Conservation (phyloP, 2,888 invertebrate genomes). For the Branchellion lobata region DNA sequence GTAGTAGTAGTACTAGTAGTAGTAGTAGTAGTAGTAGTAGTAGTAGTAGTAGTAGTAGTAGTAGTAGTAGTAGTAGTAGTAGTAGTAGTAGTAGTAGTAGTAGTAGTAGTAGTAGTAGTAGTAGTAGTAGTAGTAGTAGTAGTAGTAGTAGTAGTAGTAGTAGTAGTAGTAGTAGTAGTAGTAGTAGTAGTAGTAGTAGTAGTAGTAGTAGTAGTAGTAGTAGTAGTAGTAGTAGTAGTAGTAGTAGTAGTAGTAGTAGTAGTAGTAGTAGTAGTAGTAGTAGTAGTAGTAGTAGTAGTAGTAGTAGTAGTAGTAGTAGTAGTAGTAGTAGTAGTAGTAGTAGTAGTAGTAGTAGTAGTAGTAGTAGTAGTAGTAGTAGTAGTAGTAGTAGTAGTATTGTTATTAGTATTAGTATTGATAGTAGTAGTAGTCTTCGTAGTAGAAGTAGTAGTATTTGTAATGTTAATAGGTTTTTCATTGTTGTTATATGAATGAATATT, state of each 20-base stretch:
- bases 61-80: constrained; percentile 9
- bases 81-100: constrained; percentile 9
- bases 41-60: constrained; percentile 33
- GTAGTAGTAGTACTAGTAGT: constrained; percentile 45
- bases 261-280: constrained; percentile 9
- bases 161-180: constrained; percentile 9
- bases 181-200: constrained; percentile 9
- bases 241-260: constrained; percentile 9
- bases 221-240: constrained; percentile 9
- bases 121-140: constrained; percentile 9
- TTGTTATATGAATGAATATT: too few relatives aligned
- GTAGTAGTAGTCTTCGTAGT: too few relatives aligned
- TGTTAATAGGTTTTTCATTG: not conserved
- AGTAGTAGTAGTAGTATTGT: not conserved
- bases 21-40: constrained; percentile 43
- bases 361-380: constrained; percentile 9
- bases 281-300: constrained; percentile 9
- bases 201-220: constrained; percentile 9
- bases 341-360: constrained; percentile 9
- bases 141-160: constrained; percentile 9
- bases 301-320: constrained; percentile 9
- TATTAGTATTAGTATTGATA: too few relatives aligned
- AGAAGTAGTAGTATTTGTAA: too few relatives aligned
- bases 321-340: constrained; percentile 9
- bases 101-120: constrained; percentile 9